A percentile compares a stretch with the other conserved stretches of the same genome.
These are phyloP conservation scores for Bubalus kerabau DNA, from an alignment of 2,113 vertebrate species.

Conservation along the genomic window DNA sequence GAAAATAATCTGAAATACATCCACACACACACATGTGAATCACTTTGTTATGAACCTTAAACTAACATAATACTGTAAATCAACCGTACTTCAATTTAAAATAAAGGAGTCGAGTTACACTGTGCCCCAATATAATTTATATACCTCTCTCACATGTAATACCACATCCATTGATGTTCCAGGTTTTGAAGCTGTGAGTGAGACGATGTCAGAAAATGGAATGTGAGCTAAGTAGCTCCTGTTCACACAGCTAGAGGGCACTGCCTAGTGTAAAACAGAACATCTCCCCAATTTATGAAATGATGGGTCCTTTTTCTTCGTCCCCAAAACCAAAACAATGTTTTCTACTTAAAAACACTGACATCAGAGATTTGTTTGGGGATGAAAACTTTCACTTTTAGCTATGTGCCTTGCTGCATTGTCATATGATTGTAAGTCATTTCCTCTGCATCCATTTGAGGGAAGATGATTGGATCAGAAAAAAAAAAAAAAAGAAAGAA, in stretches of 20 bases:
- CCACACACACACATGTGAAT: not conserved
- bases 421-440: not conserved
- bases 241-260: not conserved
- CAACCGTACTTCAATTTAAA: not conserved
- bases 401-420: not conserved
- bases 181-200: not conserved
- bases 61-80: not conserved
- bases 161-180: not conserved
- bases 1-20: not conserved
- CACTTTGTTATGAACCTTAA: not conserved
- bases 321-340: not conserved
- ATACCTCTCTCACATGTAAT: not conserved
- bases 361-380: not conserved
- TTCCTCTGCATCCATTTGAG: not conserved
- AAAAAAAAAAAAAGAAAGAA: not conserved
- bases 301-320: fast-evolving
- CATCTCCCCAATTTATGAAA: not conserved
- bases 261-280: not conserved
- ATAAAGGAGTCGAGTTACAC: not conserved
- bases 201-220: not conserved
- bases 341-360: not conserved
- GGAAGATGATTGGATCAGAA: not conserved
- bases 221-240: not conserved
- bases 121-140: not conserved
- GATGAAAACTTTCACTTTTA: not conserved